Evolutionary conservation across 2,888 invertebrate genomes (phyloP).

Genomic region (Drosophila buzzatii): DNA sequence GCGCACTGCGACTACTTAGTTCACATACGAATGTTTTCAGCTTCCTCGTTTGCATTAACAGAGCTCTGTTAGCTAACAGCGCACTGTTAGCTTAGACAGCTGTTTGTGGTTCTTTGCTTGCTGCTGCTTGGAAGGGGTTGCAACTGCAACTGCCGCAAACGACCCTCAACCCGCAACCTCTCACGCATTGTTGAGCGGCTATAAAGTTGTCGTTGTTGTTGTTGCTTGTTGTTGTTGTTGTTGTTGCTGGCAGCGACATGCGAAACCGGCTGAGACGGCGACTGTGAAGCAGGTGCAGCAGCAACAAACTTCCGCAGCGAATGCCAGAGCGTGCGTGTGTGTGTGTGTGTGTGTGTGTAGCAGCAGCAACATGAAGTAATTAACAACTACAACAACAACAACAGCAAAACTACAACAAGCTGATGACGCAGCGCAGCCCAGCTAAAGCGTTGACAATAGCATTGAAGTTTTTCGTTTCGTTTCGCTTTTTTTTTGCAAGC

Average conservation of each 20-base stretch:
- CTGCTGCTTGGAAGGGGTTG: conserved; percentile 53
- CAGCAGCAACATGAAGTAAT: conserved; percentile 77
- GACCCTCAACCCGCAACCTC: conserved; percentile 38
- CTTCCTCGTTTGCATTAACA: conserved; percentile 62
- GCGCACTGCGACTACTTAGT: conserved; percentile 4
- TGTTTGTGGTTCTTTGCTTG: conserved; percentile 14
- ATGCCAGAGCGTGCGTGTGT: conserved; percentile 37
- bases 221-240: conserved; percentile 33
- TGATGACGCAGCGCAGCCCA: conserved; percentile 63
- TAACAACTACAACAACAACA: conserved; percentile 73
- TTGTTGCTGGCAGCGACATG: conserved; percentile 54
- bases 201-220: conserved; percentile 71
- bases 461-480: conserved; percentile 50
- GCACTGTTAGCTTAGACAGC: conserved; percentile 42
- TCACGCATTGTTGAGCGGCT: conserved; percentile 66
- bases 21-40: conserved; percentile 22
- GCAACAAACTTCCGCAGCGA: conserved; percentile 74
- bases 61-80: conserved; percentile 1
- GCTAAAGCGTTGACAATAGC: conserved; percentile 77
- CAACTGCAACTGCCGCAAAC: conserved; percentile 41
- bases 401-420: conserved; percentile 42
- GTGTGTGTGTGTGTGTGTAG: conserved; percentile 47
- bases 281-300: conserved; percentile 71
- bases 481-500: neutral
- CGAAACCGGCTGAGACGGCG: conserved; percentile 67